These are phyloP conservation scores for Mallotus villosus DNA, from an alignment of 2,797 vertebrate genomes.

Conservation along the genomic window DNA sequence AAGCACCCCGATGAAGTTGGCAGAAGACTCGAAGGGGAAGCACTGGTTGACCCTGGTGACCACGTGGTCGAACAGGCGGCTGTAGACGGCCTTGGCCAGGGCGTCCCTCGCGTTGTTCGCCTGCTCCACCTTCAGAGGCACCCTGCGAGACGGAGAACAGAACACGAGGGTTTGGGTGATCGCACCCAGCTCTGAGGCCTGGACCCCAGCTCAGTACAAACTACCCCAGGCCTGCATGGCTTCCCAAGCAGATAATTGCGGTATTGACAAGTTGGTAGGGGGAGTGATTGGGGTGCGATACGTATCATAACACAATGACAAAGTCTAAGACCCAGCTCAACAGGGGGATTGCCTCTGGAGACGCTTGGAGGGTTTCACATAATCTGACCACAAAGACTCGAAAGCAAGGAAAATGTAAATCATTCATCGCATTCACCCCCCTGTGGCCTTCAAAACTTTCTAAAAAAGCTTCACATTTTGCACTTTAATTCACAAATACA, in stretches of 20 bases:
- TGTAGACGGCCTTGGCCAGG: conserved; percentile 93
- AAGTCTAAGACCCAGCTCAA: conserved; percentile 13
- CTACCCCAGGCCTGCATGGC: not conserved
- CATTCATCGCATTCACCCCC: not conserved
- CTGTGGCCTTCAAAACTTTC: not conserved
- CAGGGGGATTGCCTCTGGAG: conserved; percentile 2
- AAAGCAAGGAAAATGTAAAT: conserved; percentile 8
- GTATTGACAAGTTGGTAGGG: not conserved
- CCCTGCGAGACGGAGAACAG: conserved; percentile 66
- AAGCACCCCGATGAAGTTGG: conserved; percentile 94
- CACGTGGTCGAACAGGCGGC: conserved; percentile 95
- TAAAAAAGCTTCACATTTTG: not conserved
- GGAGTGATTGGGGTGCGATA: not conserved
- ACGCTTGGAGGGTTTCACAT: not conserved
- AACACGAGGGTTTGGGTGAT: not conserved
- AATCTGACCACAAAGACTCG: conserved; percentile 13
- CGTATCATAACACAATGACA: not conserved
- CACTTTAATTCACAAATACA: not conserved
- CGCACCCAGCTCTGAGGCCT: not conserved
- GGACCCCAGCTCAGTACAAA: no score
- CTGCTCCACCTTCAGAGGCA: conserved; percentile 96
- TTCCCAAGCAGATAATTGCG: conserved; percentile 8
- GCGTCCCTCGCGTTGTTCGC: conserved; percentile 95
- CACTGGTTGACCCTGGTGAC: conserved; percentile 95
- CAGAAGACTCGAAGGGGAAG: conserved; percentile 91